Percentiles rank a stretch among this genome's conserved stretches.
phyloP scores from a whole-genome alignment of 1,140 invertebrate species.

The Oppia nitens region DNA sequence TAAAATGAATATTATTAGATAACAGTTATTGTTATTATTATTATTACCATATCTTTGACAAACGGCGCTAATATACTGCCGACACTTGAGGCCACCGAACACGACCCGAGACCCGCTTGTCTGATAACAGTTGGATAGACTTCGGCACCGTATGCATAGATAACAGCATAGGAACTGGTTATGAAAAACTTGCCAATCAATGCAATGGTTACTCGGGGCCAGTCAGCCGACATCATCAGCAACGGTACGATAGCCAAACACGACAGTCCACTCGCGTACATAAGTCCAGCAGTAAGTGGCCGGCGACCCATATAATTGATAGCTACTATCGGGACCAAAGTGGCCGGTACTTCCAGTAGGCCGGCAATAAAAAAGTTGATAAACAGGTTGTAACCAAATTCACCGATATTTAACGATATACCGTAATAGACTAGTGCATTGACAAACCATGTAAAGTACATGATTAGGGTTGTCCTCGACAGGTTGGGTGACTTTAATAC shows the following conservation, averaged over 20 bases:
- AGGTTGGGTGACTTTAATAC: neutral
- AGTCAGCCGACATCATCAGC: neutral
- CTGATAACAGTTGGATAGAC: constrained; percentile 67
- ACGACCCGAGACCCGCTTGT: constrained; percentile 58
- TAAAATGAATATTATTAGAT: too few species aligned
- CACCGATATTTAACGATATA: neutral
- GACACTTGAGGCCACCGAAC: constrained; percentile 54
- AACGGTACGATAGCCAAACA: neutral
- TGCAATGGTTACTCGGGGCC: constrained; percentile 38
- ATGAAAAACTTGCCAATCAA: constrained; percentile 61
- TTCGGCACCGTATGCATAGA: constrained; percentile 80
- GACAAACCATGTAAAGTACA: constrained; percentile 13
- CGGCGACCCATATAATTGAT: constrained; percentile 2
- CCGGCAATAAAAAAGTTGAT: neutral
- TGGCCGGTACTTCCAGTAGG: neutral
- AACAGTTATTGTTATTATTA: too few species aligned
- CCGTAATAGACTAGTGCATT: neutral
- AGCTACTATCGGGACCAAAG: neutral
- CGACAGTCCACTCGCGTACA: neutral
- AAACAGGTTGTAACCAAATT: neutral
- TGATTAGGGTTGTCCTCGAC: constrained; percentile 10
- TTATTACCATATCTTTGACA: constrained; percentile 14
- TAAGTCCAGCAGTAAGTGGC: neutral
- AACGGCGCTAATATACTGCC: constrained; percentile 56
- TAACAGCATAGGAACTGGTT: constrained; percentile 64